Evolutionary conservation across 1,140 invertebrate genomes (phyloP).

Genomic region (Lysiphlebus fabarum): DNA sequence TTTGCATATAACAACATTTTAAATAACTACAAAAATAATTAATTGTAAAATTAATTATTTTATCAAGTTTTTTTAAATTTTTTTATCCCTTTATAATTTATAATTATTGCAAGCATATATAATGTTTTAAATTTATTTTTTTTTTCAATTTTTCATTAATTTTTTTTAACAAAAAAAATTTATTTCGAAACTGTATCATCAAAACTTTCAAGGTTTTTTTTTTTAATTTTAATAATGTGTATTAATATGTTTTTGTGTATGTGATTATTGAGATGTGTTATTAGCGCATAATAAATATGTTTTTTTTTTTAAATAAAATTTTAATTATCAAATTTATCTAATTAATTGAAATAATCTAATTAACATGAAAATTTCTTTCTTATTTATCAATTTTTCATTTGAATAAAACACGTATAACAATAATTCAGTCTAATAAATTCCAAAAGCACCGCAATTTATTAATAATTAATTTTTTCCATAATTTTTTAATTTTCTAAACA

Average conservation of each 20-base stretch:
- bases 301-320: slow-evolving; percentile 7
- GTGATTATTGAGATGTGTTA: not conserved
- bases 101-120: too few relatives aligned
- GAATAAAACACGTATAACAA: slow-evolving; percentile 46
- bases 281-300: slow-evolving; percentile 18
- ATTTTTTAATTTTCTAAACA: slow-evolving; percentile 5
- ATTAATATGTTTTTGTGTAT: not conserved
- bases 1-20: too few relatives aligned
- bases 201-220: slow-evolving; percentile 1
- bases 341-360: slow-evolving; percentile 24
- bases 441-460: slow-evolving; percentile 50
- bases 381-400: slow-evolving; percentile 17
- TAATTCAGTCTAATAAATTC: slow-evolving; percentile 54
- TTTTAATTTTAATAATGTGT: too few relatives aligned
- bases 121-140: too few relatives aligned
- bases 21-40: too few relatives aligned
- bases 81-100: too few relatives aligned
- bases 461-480: slow-evolving; percentile 11
- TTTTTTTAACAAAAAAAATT: too few relatives aligned
- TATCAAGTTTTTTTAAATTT: too few relatives aligned
- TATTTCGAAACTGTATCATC: too few relatives aligned
- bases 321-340: slow-evolving; percentile 4
- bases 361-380: slow-evolving; percentile 30
- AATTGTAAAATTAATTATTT: too few relatives aligned
- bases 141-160: too few relatives aligned